Evolutionary conservation across 2,797 vertebrate genomes (phyloP).

Genomic region (Argentina silus): DNA sequence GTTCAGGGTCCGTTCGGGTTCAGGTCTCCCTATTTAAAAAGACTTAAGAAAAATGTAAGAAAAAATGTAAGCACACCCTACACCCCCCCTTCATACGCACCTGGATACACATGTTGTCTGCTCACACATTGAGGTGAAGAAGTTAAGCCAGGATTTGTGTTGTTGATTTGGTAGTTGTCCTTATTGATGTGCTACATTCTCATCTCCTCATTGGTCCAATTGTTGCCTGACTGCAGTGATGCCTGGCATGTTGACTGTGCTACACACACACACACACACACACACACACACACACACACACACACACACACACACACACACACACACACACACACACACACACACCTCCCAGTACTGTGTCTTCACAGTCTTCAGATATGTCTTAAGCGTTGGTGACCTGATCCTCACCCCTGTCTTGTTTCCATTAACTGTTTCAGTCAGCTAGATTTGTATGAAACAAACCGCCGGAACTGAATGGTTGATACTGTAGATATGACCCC

Average conservation of each 20-base stretch:
- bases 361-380: no score
- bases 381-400: constrained; percentile 1
- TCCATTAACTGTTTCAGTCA: background rate
- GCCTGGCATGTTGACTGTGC: background rate
- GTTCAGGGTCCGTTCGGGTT: no score
- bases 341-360: background rate
- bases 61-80: no score
- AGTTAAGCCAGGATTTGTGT: constrained; percentile 15
- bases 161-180: background rate
- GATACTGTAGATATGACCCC: no score
- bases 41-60: no score
- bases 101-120: background rate
- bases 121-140: background rate
- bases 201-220: background rate
- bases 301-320: no score
- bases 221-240: background rate
- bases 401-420: background rate
- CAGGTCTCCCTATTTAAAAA: no score
- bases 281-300: no score
- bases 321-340: background rate
- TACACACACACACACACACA: background rate
- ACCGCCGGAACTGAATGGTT: background rate
- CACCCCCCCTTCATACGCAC: no score
- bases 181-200: background rate
- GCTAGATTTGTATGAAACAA: background rate